A percentile compares a stretch with the other conserved stretches of the same genome.
These are phyloP conservation scores for Jordanella pulchra DNA, from an alignment of 2,797 vertebrate genomes.

Conservation along the genomic window DNA sequence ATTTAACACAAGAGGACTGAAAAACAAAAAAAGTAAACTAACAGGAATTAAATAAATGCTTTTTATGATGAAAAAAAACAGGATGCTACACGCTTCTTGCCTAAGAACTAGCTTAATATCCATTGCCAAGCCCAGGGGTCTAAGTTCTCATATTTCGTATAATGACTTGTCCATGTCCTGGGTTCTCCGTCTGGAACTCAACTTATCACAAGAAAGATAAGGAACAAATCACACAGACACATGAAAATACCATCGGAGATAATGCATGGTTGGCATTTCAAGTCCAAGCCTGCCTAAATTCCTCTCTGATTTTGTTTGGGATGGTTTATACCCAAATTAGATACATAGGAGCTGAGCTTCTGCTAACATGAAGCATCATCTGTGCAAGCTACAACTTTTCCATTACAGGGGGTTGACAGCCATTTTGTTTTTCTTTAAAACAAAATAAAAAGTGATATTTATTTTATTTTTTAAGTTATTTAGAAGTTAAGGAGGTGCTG, in stretches of 20 bases:
- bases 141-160: conserved; percentile 53
- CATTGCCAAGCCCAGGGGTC: conserved; percentile 51
- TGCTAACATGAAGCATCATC: conserved; percentile 13
- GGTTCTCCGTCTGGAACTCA: conserved; percentile 50
- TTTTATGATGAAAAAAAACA: not conserved
- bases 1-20: not conserved
- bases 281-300: conserved; percentile 8
- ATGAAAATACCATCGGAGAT: conserved; percentile 26
- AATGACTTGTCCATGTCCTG: conserved; percentile 56
- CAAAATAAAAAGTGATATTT: no score
- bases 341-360: conserved; percentile 9
- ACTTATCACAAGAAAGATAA: conserved; percentile 63
- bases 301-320: not conserved
- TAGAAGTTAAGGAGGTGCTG: not conserved
- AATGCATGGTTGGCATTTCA: conserved; percentile 28
- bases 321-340: conserved; percentile 21
- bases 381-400: not conserved
- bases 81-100: conserved; percentile 17
- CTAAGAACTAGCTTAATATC: conserved; percentile 33
- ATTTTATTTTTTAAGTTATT: not conserved
- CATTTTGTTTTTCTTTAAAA: no score
- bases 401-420: no score
- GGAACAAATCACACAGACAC: conserved; percentile 27
- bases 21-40: conserved; percentile 2
- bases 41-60: not conserved